phyloP scores from a whole-genome alignment of 2,888 invertebrate genomes.

The Rutpela maculata region DNA sequence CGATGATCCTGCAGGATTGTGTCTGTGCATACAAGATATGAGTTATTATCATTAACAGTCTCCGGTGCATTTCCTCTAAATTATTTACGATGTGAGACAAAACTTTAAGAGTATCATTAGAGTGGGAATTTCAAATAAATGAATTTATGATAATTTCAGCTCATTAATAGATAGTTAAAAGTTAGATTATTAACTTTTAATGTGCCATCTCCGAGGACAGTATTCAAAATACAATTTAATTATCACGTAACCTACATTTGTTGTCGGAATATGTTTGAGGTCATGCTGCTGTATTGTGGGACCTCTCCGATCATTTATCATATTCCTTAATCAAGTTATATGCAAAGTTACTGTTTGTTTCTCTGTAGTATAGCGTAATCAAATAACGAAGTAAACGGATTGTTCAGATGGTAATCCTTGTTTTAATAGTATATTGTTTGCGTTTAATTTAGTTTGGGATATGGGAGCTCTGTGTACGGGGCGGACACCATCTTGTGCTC shows the following conservation, averaged over 20 bases:
- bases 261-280: constrained; percentile 22
- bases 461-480: constrained; percentile 15
- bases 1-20: no score
- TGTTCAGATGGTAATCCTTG: constrained; percentile 56
- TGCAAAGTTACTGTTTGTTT: constrained; percentile 59
- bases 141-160: no score
- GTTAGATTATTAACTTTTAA: constrained; percentile 13
- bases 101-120: no score
- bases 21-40: no score
- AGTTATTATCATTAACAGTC: no score
- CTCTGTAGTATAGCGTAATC: constrained; percentile 56
- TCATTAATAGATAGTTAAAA: background rate
- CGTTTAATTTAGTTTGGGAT: constrained; percentile 56
- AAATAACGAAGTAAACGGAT: constrained; percentile 58
- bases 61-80: no score
- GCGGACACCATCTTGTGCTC: background rate
- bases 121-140: no score
- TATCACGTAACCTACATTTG: constrained; percentile 33
- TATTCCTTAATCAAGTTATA: constrained; percentile 57
- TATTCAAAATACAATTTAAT: constrained; percentile 36
- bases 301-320: constrained; percentile 54
- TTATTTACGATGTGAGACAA: no score
- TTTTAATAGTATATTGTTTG: constrained; percentile 58
- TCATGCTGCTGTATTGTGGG: constrained; percentile 11
- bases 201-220: background rate